These are phyloP conservation scores for Narcine bancroftii DNA, from an alignment of 2,113 vertebrate species.

Conservation along the genomic window DNA sequence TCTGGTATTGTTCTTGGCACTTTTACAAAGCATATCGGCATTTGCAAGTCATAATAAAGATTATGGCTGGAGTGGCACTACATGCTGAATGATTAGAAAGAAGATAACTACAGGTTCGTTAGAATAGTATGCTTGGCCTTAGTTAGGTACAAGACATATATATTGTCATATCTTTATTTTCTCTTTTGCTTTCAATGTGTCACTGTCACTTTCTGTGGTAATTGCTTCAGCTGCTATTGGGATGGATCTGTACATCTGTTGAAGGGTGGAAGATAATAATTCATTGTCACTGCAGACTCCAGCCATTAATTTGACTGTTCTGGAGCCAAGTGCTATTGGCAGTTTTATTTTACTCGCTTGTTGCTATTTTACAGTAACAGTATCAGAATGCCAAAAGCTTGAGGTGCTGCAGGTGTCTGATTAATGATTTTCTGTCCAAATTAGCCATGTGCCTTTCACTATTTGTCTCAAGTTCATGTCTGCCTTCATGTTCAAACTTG, in stretches of 20 bases:
- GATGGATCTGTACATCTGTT: not conserved
- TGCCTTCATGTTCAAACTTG: not conserved
- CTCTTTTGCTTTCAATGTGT: not conserved
- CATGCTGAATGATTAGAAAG: not conserved
- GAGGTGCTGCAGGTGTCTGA: not conserved
- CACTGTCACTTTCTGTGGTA: not conserved
- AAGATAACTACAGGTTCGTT: not conserved
- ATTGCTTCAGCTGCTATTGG: not conserved
- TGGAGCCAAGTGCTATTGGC: not conserved
- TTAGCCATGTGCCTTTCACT: not conserved
- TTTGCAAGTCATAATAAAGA: not conserved
- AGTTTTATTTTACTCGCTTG: not conserved
- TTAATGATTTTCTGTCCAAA: not conserved
- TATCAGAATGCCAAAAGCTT: not conserved
- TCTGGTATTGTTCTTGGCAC: not conserved
- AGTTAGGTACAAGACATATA: not conserved
- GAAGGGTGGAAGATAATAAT: not conserved
- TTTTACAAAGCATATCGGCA: not conserved
- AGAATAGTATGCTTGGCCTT: not conserved
- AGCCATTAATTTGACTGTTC: not conserved
- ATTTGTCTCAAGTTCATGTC: not conserved
- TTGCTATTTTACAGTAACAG: not conserved
- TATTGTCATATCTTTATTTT: not conserved
- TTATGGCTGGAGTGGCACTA: not conserved
- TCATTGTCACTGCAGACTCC: not conserved